Evolutionary conservation across 2,888 invertebrate species (phyloP).

Genomic region (Philopedon plagiatum): DNA sequence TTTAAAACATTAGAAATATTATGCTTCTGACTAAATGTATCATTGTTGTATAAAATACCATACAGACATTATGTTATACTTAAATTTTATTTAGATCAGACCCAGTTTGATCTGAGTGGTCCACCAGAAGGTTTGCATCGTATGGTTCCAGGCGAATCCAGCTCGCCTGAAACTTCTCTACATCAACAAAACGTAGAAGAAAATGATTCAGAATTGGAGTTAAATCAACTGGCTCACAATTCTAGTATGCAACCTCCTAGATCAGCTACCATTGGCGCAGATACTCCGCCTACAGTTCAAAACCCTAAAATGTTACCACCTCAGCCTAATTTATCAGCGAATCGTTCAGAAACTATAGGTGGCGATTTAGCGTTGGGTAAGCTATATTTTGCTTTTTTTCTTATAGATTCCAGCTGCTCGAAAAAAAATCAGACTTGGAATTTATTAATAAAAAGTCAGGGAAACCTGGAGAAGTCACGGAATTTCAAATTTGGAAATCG

Average conservation of each 20-base stretch:
- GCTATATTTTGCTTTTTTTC: background rate
- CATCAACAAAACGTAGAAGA: conserved; percentile 53
- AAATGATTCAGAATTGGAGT: conserved; percentile 59
- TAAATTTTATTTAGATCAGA: conserved; percentile 50
- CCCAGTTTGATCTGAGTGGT: conserved; percentile 55
- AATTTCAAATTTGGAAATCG: no score
- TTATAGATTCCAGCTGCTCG: no score
- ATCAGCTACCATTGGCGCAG: conserved; percentile 68
- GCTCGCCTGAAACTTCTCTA: conserved; percentile 66
- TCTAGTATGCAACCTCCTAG: conserved; percentile 58
- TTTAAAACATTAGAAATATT: no score
- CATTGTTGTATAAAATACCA: no score
- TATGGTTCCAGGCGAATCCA: conserved; percentile 77
- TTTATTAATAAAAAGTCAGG: no score
- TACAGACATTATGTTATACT: no score
- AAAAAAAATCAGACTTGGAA: no score
- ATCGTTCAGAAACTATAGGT: conserved; percentile 62
- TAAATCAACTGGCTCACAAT: conserved; percentile 48
- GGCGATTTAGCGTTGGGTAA: conserved; percentile 56
- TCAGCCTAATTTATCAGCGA: conserved; percentile 31
- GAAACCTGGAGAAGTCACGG: no score
- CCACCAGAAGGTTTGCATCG: conserved; percentile 74
- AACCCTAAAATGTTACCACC: background rate
- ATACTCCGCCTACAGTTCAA: conserved; percentile 63
- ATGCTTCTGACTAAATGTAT: no score